phyloP scores from a whole-genome alignment of 2,797 vertebrate species.

The Hozukius guyotensis region DNA sequence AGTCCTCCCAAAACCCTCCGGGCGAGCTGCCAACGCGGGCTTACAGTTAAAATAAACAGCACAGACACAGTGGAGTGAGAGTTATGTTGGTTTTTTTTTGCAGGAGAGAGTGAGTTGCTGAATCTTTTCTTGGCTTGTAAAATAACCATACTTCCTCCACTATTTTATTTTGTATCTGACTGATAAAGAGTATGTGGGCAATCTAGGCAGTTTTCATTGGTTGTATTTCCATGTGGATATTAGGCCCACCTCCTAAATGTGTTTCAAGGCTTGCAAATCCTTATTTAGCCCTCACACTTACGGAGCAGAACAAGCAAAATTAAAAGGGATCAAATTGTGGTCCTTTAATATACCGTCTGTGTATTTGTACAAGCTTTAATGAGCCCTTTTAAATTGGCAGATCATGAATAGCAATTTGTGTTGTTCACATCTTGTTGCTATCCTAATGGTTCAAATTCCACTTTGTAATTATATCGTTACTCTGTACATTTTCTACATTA shows the following conservation, averaged over 20 bases:
- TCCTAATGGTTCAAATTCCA: constrained; percentile 23
- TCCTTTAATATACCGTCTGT: constrained; percentile 13
- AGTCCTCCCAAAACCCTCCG: constrained; percentile 52
- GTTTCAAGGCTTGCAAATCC: constrained; percentile 5
- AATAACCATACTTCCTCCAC: constrained; percentile 19
- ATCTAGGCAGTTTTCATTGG: neutral
- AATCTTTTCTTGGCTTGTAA: constrained; percentile 28
- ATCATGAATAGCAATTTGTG: constrained; percentile 34
- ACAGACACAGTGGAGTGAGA: constrained; percentile 28
- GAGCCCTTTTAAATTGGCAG: constrained; percentile 20
- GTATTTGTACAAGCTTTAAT: constrained; percentile 26
- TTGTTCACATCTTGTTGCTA: constrained; percentile 36
- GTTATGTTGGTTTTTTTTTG: constrained; percentile 11
- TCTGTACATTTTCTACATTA: neutral
- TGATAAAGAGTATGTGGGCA: constrained; percentile 4
- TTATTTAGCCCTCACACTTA: constrained; percentile 24
- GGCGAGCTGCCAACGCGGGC: constrained; percentile 51
- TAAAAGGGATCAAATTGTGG: constrained; percentile 36
- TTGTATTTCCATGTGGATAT: constrained; percentile 35
- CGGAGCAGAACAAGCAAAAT: neutral
- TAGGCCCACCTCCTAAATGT: neutral
- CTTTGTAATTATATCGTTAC: constrained; percentile 29
- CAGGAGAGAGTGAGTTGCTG: constrained; percentile 34
- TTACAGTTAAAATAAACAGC: constrained; percentile 59
- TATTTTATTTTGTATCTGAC: constrained; percentile 25